A percentile compares a stretch with the other conserved stretches of the same genome.
These are phyloP conservation scores for Peromyscus melanophrys DNA, from an alignment of 2,797 vertebrate genomes.

Conservation along the genomic window DNA sequence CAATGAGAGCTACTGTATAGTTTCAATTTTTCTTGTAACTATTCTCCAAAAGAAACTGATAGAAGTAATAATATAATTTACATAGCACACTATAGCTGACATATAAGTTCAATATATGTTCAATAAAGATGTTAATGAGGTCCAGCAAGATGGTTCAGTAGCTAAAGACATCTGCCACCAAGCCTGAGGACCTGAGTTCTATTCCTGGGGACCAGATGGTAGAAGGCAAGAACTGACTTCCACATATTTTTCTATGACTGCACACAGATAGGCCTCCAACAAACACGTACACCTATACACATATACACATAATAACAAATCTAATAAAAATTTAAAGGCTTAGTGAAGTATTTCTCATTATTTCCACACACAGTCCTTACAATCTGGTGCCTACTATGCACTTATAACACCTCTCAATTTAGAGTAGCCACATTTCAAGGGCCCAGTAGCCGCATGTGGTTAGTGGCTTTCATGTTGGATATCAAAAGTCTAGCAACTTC, in stretches of 20 bases:
- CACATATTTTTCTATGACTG: not conserved
- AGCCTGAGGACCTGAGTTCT: not conserved
- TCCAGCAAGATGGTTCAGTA: not conserved
- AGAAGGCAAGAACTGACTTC: not conserved
- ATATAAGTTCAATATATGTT: not conserved
- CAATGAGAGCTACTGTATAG: not conserved
- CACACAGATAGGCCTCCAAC: not conserved
- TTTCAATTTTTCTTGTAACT: not conserved
- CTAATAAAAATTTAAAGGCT: not conserved
- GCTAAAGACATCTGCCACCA: not conserved
- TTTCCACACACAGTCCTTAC: constrained; percentile 17
- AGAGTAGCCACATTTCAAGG: not conserved
- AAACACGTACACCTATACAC: not conserved
- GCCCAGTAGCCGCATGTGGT: not conserved
- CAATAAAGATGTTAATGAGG: not conserved
- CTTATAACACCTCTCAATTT: not conserved
- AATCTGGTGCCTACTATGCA: not conserved
- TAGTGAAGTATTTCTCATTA: not conserved
- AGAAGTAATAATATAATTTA: constrained; percentile 20
- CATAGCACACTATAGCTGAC: not conserved
- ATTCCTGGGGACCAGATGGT: not conserved
- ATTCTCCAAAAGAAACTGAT: not conserved
- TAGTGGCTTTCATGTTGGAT: not conserved
- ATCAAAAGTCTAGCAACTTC: not conserved
- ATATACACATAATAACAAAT: not conserved